phyloP scores from a whole-genome alignment of 1,140 invertebrate species.

The Drosophila equinoxialis region DNA sequence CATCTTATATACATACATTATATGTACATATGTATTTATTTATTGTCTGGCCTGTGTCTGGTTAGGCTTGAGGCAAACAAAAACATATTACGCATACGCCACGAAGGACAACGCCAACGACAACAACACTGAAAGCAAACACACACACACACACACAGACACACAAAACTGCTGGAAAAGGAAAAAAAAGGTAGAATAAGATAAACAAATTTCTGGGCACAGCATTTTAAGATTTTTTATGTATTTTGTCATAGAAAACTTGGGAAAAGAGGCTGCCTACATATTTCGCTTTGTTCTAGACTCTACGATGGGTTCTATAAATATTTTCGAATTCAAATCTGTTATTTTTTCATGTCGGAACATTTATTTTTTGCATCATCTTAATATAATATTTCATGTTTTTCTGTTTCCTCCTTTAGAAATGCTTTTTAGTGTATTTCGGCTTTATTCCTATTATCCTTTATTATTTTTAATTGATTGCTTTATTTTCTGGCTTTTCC shows the following conservation, averaged over 20 bases:
- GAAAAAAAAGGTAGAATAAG: constrained; percentile 2
- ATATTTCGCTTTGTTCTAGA: neutral
- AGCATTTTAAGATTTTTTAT: constrained; percentile 10
- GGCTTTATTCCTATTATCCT: too few species aligned
- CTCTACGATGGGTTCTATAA: neutral
- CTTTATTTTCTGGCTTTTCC: too few species aligned
- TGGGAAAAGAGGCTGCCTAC: neutral
- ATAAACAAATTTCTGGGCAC: neutral
- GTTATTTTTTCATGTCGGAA: too few species aligned
- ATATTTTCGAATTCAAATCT: neutral
- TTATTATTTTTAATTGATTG: too few species aligned
- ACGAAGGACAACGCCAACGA: constrained; percentile 38
- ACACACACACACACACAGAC: neutral
- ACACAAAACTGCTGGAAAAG: neutral
- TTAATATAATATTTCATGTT: too few species aligned
- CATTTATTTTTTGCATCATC: too few species aligned
- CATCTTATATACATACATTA: constrained; percentile 2
- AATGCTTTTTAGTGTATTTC: too few species aligned
- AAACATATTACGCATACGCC: constrained; percentile 68
- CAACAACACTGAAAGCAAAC: neutral
- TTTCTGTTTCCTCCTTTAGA: too few species aligned
- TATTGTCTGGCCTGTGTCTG: constrained; percentile 58
- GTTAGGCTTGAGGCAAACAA: constrained; percentile 52
- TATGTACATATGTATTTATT: constrained; percentile 31
- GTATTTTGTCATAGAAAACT: neutral